A percentile compares a stretch with the other conserved stretches of the same genome.
These are phyloP conservation scores for Heliconius aoede DNA, from an alignment of 2,888 invertebrate genomes.

Conservation along the genomic window DNA sequence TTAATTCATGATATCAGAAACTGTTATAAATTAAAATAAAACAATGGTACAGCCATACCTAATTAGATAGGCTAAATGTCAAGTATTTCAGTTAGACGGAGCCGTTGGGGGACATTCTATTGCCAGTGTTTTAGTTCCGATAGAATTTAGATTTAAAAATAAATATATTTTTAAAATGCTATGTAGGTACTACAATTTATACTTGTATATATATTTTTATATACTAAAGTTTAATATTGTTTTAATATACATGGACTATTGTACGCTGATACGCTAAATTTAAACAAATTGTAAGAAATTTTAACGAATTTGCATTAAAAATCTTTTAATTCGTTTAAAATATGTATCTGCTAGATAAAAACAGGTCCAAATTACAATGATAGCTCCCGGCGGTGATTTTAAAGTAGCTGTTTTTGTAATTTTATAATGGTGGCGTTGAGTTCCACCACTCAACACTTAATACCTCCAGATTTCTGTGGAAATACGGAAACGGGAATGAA, in stretches of 20 bases:
- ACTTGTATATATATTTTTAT: no score
- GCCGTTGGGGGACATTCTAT: slow-evolving; percentile 23
- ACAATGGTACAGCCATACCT: slow-evolving; percentile 49
- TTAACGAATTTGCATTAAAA: no score
- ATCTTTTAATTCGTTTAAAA: no score
- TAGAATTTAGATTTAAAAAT: slow-evolving; percentile 10
- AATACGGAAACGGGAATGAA: no score
- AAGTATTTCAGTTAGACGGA: slow-evolving; percentile 61
- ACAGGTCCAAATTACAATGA: slow-evolving; percentile 38
- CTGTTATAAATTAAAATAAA: slow-evolving; percentile 5
- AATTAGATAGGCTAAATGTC: slow-evolving; percentile 64
- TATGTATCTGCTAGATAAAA: slow-evolving; percentile 15
- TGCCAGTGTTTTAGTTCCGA: slow-evolving; percentile 7
- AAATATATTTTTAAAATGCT: neutral
- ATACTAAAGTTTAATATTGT: no score
- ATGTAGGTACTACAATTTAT: no score
- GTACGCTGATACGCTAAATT: no score
- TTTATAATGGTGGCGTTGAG: no score
- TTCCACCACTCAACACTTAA: no score
- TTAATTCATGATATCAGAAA: neutral
- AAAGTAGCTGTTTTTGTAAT: slow-evolving; percentile 13
- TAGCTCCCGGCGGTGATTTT: slow-evolving; percentile 36
- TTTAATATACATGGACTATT: no score
- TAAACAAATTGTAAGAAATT: no score
- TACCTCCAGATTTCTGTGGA: no score